Conservation (phyloP, 2,888 invertebrate genomes). For the Lacanobia oleracea region DNA sequence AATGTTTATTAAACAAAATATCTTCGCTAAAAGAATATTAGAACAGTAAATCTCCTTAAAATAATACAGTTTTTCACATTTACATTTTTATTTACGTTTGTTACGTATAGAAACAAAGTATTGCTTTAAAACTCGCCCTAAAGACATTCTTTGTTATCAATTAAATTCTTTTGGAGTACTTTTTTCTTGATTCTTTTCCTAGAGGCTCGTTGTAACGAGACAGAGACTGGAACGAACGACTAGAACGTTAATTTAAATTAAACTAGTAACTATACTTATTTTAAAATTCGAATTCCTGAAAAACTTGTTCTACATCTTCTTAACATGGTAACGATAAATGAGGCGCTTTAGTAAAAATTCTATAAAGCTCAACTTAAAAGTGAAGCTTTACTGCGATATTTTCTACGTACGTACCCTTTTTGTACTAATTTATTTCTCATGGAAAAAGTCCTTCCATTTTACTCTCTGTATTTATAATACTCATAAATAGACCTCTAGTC, state of each 20-base stretch:
- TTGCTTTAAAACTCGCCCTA: conserved; percentile 48
- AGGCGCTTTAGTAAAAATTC: not conserved
- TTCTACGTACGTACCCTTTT: not conserved
- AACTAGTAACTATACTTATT: conserved; percentile 17
- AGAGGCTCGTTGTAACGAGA: conserved; percentile 63
- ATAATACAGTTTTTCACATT: conserved; percentile 48
- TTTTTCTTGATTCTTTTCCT: conserved; percentile 81
- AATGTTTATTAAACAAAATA: conserved; percentile 20
- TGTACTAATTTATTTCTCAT: not conserved
- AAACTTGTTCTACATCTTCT: not conserved
- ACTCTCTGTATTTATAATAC: not conserved
- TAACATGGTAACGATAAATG: conserved; percentile 12
- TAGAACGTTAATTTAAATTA: conserved; percentile 49
- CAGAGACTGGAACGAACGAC: conserved; percentile 39
- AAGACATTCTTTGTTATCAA: conserved; percentile 84
- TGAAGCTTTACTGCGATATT: not conserved
- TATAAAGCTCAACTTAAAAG: not conserved
- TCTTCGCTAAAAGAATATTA: conserved; percentile 22
- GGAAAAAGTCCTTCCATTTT: not conserved
- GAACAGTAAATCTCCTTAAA: conserved; percentile 39
- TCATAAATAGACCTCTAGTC: not conserved
- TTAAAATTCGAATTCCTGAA: not conserved
- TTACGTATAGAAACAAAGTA: conserved; percentile 56
- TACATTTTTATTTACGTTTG: conserved; percentile 54
- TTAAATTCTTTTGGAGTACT: conserved; percentile 85